These are phyloP conservation scores for Trypoxylon attenuatum DNA, from an alignment of 2,888 invertebrate species.

Conservation along the genomic window DNA sequence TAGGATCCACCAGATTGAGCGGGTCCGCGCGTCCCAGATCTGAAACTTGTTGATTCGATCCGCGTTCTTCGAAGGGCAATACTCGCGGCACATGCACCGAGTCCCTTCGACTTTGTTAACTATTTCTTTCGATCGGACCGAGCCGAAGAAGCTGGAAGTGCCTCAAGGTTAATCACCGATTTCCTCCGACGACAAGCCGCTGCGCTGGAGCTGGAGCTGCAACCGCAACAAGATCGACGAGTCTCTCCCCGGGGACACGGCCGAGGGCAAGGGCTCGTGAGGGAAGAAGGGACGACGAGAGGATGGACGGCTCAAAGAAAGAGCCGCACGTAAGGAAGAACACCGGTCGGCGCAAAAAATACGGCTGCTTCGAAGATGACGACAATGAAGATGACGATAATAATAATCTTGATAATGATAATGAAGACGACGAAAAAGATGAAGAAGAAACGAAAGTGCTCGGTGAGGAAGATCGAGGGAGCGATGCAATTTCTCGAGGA, in stretches of 20 bases:
- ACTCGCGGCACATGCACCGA: too few relatives aligned
- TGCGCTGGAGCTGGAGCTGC: background rate
- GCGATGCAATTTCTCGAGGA: conserved; percentile 24
- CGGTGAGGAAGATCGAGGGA: background rate
- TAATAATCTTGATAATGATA: background rate
- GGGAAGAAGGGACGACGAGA: too few relatives aligned
- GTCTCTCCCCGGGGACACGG: background rate
- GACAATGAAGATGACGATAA: background rate
- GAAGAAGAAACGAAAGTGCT: background rate
- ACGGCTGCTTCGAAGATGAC: background rate
- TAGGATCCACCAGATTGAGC: too few relatives aligned
- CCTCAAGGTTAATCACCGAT: background rate
- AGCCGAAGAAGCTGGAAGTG: background rate
- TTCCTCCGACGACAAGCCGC: background rate
- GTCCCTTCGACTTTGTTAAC: too few relatives aligned
- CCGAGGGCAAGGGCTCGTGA: too few relatives aligned
- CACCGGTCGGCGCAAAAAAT: background rate
- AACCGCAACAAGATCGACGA: background rate
- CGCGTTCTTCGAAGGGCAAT: too few relatives aligned
- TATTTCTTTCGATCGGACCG: too few relatives aligned
- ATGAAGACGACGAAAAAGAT: background rate
- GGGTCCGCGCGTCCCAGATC: too few relatives aligned
- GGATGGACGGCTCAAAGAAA: too few relatives aligned
- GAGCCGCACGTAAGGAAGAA: background rate
- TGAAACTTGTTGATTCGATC: too few relatives aligned